Conservation (phyloP, 2,888 invertebrate species). For the Drosophila prostipennis region DNA sequence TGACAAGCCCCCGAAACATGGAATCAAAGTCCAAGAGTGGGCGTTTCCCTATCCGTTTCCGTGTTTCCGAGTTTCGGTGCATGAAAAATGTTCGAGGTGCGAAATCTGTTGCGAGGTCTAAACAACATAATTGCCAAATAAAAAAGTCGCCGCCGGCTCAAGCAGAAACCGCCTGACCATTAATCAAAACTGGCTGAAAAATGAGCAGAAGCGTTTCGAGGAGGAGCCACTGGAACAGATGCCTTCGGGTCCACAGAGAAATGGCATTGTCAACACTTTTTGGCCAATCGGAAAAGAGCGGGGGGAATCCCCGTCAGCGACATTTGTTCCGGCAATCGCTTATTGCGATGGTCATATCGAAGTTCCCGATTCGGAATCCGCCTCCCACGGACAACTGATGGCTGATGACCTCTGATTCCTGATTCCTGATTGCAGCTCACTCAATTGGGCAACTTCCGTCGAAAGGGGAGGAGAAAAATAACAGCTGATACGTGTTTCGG, state of each 20-base stretch:
- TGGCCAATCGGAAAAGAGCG: conserved; percentile 60
- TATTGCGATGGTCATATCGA: conserved; percentile 29
- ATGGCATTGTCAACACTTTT: conserved; percentile 70
- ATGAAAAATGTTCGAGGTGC: conserved; percentile 77
- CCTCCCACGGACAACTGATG: conserved; percentile 13
- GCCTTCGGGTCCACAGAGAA: conserved; percentile 39
- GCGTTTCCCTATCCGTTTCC: background rate
- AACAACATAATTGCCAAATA: conserved; percentile 82
- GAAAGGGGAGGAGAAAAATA: conserved; percentile 10
- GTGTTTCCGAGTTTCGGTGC: conserved; percentile 28
- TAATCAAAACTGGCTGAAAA: conserved; percentile 66
- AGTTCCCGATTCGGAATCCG: conserved; percentile 11
- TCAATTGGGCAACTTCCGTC: conserved; percentile 66
- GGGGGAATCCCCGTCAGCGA: conserved; percentile 27
- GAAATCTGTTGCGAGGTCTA: conserved; percentile 69
- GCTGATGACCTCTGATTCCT: conserved; percentile 44
- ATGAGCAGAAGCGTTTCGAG: conserved; percentile 32
- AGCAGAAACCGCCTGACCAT: conserved; percentile 64
- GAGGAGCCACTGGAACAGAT: conserved; percentile 41
- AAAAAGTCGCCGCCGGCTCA: conserved; percentile 71
- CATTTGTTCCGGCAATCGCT: conserved; percentile 45
- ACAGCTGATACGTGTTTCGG: conserved; percentile 25
- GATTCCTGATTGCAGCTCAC: conserved; percentile 61
- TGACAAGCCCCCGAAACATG: conserved; percentile 78
- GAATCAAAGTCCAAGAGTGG: conserved; percentile 70